phyloP scores from a whole-genome alignment of 2,113 vertebrate genomes.

The Nerophis lumbriciformis region DNA sequence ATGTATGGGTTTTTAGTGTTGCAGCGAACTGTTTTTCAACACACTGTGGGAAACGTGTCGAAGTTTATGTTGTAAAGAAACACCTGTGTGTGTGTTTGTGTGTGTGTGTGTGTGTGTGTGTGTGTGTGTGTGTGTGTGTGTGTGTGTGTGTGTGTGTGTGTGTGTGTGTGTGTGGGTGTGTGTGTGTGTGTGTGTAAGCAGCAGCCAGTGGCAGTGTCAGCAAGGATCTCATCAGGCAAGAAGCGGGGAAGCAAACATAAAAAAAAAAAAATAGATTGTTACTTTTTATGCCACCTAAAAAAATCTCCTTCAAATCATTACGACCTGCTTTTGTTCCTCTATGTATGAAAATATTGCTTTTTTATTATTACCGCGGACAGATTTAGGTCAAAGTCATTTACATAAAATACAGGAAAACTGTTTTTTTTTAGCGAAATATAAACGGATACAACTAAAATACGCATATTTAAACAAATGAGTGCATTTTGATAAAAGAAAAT shows the following conservation, averaged over 20 bases:
- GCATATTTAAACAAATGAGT: too few relatives aligned
- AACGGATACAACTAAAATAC: too few relatives aligned
- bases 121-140: background rate
- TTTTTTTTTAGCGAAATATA: too few relatives aligned
- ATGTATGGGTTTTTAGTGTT: background rate
- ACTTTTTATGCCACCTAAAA: slow-evolving; percentile 3
- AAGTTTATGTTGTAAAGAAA: slow-evolving; percentile 10
- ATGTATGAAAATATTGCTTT: background rate
- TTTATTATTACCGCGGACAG: background rate
- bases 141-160: background rate
- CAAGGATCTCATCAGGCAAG: slow-evolving; percentile 50
- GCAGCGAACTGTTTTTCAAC: background rate
- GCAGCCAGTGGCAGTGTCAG: slow-evolving; percentile 57
- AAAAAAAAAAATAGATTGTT: slow-evolving; percentile 12
- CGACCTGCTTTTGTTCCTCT: background rate
- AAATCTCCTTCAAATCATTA: background rate
- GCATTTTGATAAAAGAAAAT: too few relatives aligned
- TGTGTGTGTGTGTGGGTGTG: background rate
- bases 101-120: background rate
- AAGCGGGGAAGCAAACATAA: slow-evolving; percentile 14
- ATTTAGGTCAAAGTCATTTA: background rate
- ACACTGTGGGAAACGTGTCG: background rate
- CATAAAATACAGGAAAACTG: too few relatives aligned
- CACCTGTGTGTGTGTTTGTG: background rate
- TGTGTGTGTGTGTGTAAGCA: slow-evolving; percentile 31